Evolutionary conservation across 2,888 invertebrate species (phyloP).

Genomic region (Lobophora halterata): DNA sequence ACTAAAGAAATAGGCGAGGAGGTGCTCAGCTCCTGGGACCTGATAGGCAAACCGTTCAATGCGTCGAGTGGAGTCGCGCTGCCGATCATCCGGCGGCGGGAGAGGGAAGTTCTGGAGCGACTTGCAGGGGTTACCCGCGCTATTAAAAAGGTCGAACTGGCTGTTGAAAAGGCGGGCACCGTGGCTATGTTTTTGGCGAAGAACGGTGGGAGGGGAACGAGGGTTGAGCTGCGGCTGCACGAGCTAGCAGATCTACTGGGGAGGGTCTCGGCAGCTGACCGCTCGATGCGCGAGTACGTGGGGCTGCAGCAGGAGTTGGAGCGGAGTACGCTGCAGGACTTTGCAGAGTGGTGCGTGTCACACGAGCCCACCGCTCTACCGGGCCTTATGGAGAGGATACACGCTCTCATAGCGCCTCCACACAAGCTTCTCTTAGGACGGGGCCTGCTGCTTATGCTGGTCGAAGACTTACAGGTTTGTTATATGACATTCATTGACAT

Average conservation of each 20-base stretch:
- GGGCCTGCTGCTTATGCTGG: slow-evolving; percentile 63
- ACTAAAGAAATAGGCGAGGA: slow-evolving; percentile 82
- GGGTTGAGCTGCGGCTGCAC: slow-evolving; percentile 81
- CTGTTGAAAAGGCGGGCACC: slow-evolving; percentile 51
- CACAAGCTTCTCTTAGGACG: slow-evolving; percentile 64
- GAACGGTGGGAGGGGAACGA: slow-evolving; percentile 59
- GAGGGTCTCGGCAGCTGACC: slow-evolving; percentile 80
- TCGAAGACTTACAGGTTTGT: slow-evolving; percentile 63
- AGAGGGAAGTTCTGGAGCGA: slow-evolving; percentile 80
- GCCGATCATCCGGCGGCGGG: slow-evolving; percentile 82
- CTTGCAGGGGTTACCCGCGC: slow-evolving; percentile 53
- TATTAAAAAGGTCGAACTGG: slow-evolving; percentile 55
- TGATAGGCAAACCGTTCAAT: slow-evolving; percentile 80
- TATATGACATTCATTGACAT: slow-evolving; percentile 1
- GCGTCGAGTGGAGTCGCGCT: slow-evolving; percentile 77
- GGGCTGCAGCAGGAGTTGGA: slow-evolving; percentile 78
- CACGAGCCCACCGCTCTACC: slow-evolving; percentile 84
- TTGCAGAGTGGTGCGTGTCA: slow-evolving; percentile 85
- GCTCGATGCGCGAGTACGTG: slow-evolving; percentile 82
- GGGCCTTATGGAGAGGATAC: slow-evolving; percentile 83
- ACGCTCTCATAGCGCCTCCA: slow-evolving; percentile 81
- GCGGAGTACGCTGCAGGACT: slow-evolving; percentile 84
- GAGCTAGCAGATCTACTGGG: slow-evolving; percentile 82
- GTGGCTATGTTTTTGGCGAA: slow-evolving; percentile 60
- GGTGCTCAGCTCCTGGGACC: slow-evolving; percentile 83